A percentile compares a stretch with the other conserved stretches of the same genome.
Evolutionary conservation across 2,888 invertebrate genomes (phyloP).

Genomic region (Trachelus tabidus): DNA sequence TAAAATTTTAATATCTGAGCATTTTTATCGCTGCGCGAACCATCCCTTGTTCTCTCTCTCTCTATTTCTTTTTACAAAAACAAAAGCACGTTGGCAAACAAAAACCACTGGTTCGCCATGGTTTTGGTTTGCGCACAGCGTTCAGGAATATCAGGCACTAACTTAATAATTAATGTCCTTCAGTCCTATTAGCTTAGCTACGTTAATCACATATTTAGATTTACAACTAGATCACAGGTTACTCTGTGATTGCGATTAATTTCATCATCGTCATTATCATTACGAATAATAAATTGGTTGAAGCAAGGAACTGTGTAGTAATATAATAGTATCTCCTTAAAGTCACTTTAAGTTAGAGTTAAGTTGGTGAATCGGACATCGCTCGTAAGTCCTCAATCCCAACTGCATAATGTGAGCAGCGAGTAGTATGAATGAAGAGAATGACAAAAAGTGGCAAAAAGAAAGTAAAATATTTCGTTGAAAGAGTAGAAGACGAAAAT

Average conservation of each 20-base stretch:
- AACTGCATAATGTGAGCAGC: background rate
- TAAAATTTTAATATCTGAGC: slow-evolving; percentile 47
- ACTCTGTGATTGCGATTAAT: slow-evolving; percentile 42
- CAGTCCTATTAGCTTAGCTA: slow-evolving; percentile 58
- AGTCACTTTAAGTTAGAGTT: slow-evolving; percentile 16
- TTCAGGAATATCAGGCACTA: slow-evolving; percentile 40
- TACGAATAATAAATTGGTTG: slow-evolving; percentile 54
- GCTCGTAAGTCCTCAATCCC: slow-evolving; percentile 2
- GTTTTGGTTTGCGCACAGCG: slow-evolving; percentile 4
- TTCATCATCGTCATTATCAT: slow-evolving; percentile 27
- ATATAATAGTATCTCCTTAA: slow-evolving; percentile 19
- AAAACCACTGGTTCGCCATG: slow-evolving; percentile 8
- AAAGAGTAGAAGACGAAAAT: background rate
- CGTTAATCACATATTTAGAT: slow-evolving; percentile 53
- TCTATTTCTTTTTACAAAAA: slow-evolving; percentile 16
- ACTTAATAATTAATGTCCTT: slow-evolving; percentile 50
- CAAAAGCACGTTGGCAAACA: slow-evolving; percentile 15
- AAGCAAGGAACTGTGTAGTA: slow-evolving; percentile 57
- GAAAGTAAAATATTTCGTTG: background rate
- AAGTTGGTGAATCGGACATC: slow-evolving; percentile 8
- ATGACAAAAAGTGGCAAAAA: background rate
- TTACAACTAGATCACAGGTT: slow-evolving; percentile 48
- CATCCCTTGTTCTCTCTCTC: slow-evolving; percentile 4
- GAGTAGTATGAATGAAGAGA: background rate
- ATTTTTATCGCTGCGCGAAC: slow-evolving; percentile 32